A percentile compares a stretch with the other conserved stretches of the same genome.
phyloP scores from a whole-genome alignment of 1,140 invertebrate genomes.

The Pantala flavescens region DNA sequence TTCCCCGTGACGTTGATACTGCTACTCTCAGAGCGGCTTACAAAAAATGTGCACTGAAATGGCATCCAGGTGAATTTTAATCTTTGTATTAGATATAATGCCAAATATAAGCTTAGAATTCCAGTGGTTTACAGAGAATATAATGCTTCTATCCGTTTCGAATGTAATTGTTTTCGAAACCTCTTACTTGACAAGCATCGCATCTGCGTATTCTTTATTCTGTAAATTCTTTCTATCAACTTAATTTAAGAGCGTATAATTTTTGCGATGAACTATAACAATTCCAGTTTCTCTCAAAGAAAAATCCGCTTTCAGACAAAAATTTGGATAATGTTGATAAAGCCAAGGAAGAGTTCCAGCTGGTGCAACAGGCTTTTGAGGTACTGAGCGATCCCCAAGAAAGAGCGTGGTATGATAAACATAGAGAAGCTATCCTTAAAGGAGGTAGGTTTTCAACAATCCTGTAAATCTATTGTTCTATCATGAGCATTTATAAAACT shows the following conservation, averaged over 20 bases:
- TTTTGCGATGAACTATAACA: too few species aligned
- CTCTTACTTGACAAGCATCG: too few species aligned
- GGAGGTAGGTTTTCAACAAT: conserved; percentile 35
- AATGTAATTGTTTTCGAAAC: too few species aligned
- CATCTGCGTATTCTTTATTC: too few species aligned
- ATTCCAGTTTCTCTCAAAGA: too few species aligned
- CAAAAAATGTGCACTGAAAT: conserved; percentile 73
- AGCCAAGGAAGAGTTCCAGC: conserved; percentile 84
- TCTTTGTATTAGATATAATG: background rate
- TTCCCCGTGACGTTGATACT: conserved; percentile 57
- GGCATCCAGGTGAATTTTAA: conserved; percentile 50
- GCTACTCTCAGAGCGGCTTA: conserved; percentile 86
- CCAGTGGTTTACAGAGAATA: too few species aligned
- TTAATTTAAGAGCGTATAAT: too few species aligned
- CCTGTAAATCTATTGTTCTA: background rate
- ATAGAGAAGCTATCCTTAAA: conserved; percentile 77
- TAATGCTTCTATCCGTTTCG: too few species aligned
- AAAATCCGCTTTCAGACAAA: conserved; percentile 70
- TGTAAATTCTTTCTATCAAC: too few species aligned
- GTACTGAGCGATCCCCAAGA: conserved; percentile 89
- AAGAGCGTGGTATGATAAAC: conserved; percentile 89
- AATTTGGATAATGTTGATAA: conserved; percentile 73
- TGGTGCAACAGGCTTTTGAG: conserved; percentile 93
- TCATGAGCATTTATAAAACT: background rate
- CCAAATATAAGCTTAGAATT: too few species aligned